Evolutionary conservation across 2,113 vertebrate species (phyloP).

Genomic region (Apaloderma vittatum): DNA sequence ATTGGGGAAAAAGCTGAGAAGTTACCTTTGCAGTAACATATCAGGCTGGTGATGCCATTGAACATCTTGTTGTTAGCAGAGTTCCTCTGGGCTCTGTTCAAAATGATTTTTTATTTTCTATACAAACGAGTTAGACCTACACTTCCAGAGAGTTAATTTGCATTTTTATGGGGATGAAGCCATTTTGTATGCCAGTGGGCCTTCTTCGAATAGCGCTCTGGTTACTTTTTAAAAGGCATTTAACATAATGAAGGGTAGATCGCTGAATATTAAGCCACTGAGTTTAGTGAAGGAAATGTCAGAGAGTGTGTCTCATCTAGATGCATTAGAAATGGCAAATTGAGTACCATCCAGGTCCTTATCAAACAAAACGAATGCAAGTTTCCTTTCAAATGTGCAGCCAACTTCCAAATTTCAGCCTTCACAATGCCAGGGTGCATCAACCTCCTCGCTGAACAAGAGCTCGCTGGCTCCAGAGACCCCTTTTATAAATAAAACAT

Average conservation of each 20-base stretch:
- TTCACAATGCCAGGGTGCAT: not conserved
- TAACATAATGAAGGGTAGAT: conserved; percentile 67
- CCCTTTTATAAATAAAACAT: accelerated
- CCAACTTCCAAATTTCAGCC: not conserved
- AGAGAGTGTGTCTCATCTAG: conserved; percentile 44
- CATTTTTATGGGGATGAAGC: conserved; percentile 76
- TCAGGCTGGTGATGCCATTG: not conserved
- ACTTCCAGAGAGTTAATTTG: conserved; percentile 61
- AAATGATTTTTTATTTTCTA: conserved; percentile 57
- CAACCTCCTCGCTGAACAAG: accelerated
- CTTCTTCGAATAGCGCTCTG: conserved; percentile 29
- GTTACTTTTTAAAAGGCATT: conserved; percentile 66
- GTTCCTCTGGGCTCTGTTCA: conserved; percentile 60
- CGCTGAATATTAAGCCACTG: conserved; percentile 59
- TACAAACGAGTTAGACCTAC: conserved; percentile 54
- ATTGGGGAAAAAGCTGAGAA: not conserved
- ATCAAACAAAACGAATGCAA: not conserved
- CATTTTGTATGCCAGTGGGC: conserved; percentile 59
- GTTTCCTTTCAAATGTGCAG: not conserved
- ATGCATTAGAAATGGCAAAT: conserved; percentile 39
- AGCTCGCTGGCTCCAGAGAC: not conserved
- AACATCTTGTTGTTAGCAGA: conserved; percentile 23
- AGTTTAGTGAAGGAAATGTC: conserved; percentile 64
- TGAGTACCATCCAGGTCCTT: not conserved
- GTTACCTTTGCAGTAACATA: not conserved